These are phyloP conservation scores for Vombatus ursinus DNA, from an alignment of 2,113 vertebrate genomes.

Conservation along the genomic window DNA sequence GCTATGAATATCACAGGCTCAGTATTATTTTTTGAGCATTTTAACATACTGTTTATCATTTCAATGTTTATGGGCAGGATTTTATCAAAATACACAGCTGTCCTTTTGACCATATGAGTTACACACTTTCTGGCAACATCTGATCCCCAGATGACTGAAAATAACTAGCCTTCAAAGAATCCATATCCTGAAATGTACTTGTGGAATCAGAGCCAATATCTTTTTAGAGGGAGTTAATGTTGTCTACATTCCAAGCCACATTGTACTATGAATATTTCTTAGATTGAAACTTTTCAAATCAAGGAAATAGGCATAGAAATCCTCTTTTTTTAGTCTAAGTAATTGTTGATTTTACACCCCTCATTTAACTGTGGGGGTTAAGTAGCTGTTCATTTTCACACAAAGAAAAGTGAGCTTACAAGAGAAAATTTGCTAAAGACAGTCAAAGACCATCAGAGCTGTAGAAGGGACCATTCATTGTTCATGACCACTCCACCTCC, in stretches of 20 bases:
- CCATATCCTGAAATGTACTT: conserved; percentile 43
- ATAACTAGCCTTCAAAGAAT: conserved; percentile 53
- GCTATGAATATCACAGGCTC: conserved; percentile 57
- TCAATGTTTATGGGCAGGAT: conserved; percentile 64
- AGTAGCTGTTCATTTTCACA: background rate
- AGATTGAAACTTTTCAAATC: conserved; percentile 48
- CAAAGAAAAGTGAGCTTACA: background rate
- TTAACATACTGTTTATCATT: conserved; percentile 60
- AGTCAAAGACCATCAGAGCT: background rate
- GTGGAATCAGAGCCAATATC: conserved; percentile 30
- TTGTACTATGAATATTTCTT: conserved; percentile 49
- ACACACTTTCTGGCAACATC: conserved; percentile 61
- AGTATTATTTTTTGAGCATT: conserved; percentile 57
- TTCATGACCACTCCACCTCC: background rate
- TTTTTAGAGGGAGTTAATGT: conserved; percentile 54
- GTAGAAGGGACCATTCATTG: background rate
- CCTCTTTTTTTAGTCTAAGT: background rate
- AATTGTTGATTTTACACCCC: conserved; percentile 16
- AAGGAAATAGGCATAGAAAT: conserved; percentile 41
- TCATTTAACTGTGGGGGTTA: background rate
- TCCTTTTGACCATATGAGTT: conserved; percentile 54
- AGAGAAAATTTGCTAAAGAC: background rate
- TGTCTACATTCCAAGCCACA: conserved; percentile 58
- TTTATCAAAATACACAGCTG: conserved; percentile 61
- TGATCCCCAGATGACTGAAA: conserved; percentile 57